Conservation (phyloP, 2,797 vertebrate genomes). For the Sebastes kiyomatsui region DNA sequence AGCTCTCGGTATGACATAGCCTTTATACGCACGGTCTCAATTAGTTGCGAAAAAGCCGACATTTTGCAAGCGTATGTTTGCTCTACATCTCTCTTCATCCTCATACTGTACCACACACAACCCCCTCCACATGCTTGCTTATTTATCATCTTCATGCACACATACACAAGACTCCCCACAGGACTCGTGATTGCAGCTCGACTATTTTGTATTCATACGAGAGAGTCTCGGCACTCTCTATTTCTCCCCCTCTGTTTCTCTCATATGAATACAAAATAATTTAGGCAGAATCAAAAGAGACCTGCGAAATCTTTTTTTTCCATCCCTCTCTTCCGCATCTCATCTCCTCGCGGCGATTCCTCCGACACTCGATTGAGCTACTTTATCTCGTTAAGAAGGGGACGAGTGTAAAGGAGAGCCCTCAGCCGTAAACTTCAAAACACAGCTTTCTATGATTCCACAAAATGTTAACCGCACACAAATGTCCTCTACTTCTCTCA, state of each 20-base stretch:
- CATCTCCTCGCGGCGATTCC: conserved; percentile 46
- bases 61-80: conserved; percentile 1
- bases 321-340: conserved; percentile 17
- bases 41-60: conserved; percentile 28
- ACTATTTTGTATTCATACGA: conserved; percentile 70
- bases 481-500: conserved; percentile 26
- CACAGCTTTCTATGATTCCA: conserved; percentile 37
- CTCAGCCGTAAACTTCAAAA: conserved; percentile 63
- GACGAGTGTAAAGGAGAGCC: conserved; percentile 57
- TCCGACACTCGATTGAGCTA: conserved; percentile 60
- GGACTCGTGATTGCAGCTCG: conserved; percentile 62
- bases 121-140: conserved; percentile 38
- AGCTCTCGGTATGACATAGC: conserved; percentile 23
- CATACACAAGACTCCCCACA: conserved; percentile 63
- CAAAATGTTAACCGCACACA: conserved; percentile 18
- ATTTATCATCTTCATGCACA: conserved; percentile 63
- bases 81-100: conserved; percentile 5
- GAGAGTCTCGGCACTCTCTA: conserved; percentile 38
- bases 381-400: conserved; percentile 58
- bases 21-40: conserved; percentile 29
- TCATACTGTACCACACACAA: conserved; percentile 17
- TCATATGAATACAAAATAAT: conserved; percentile 76
- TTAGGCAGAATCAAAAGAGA: conserved; percentile 59
- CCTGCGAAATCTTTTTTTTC: conserved; percentile 49
- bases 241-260: conserved; percentile 55